Percentiles rank a stretch among this genome's conserved stretches.
phyloP scores from a whole-genome alignment of 2,888 invertebrate genomes.

The Drosophila incognita region DNA sequence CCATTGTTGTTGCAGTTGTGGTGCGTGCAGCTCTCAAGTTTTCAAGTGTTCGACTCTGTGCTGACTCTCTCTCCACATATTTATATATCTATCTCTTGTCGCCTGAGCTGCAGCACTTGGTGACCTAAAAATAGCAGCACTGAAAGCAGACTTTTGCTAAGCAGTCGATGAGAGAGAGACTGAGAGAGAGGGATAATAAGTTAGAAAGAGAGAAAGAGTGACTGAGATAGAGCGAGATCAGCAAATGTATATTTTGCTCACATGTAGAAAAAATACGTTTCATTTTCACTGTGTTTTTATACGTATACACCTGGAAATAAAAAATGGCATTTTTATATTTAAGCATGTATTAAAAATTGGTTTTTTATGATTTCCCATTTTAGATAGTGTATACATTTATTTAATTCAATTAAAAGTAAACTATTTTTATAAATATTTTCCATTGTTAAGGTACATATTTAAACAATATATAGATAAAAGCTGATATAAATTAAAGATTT shows the following conservation, averaged over 20 bases:
- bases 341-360: neutral
- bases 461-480: too few relatives aligned
- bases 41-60: slow-evolving; percentile 18
- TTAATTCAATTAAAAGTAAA: neutral
- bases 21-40: slow-evolving; percentile 66
- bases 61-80: neutral
- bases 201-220: neutral
- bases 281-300: neutral
- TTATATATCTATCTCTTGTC: neutral
- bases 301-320: too few relatives aligned
- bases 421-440: too few relatives aligned
- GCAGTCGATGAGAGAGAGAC: slow-evolving; percentile 1
- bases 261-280: too few relatives aligned
- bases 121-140: slow-evolving; percentile 14
- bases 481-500: too few relatives aligned
- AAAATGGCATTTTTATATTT: neutral
- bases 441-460: too few relatives aligned
- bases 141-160: slow-evolving; percentile 20
- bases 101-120: slow-evolving; percentile 9
- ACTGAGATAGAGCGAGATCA: neutral
- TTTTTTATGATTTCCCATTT: neutral
- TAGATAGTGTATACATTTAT: neutral
- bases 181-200: neutral
- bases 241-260: neutral
- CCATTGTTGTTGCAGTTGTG: slow-evolving; percentile 37